Percentiles rank a stretch among this genome's conserved stretches.
These are phyloP conservation scores for Heliconius nattereri DNA, from an alignment of 1,140 invertebrate genomes.

Conservation along the genomic window DNA sequence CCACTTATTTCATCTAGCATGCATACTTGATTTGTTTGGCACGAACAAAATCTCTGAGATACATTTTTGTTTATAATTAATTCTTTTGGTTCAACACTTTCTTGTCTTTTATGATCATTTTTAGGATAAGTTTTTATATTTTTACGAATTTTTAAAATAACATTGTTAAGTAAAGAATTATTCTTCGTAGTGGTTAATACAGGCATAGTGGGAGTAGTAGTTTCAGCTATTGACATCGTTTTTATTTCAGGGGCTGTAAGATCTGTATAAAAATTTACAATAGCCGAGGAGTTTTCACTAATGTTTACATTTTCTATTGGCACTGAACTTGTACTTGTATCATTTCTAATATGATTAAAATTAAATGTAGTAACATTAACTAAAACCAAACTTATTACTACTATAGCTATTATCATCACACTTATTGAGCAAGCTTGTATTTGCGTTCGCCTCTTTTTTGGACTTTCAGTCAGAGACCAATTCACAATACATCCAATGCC, in stretches of 20 bases:
- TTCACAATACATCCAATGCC: slow-evolving; percentile 75
- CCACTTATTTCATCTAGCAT: slow-evolving; percentile 83
- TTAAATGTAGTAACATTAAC: slow-evolving; percentile 72
- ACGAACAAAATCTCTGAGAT: slow-evolving; percentile 72
- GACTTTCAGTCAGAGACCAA: slow-evolving; percentile 70
- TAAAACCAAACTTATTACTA: slow-evolving; percentile 76
- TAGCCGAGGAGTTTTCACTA: slow-evolving; percentile 62
- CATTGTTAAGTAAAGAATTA: slow-evolving; percentile 45
- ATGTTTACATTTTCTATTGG: slow-evolving; percentile 60
- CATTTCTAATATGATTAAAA: slow-evolving; percentile 58
- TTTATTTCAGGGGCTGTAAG: slow-evolving; percentile 38
- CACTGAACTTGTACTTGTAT: slow-evolving; percentile 71
- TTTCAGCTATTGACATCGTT: slow-evolving; percentile 3
- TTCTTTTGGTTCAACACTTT: slow-evolving; percentile 56
- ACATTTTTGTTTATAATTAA: slow-evolving; percentile 61
- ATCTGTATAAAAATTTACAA: slow-evolving; percentile 52
- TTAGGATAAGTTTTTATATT: slow-evolving; percentile 74
- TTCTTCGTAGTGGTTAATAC: slow-evolving; percentile 46
- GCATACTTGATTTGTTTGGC: slow-evolving; percentile 83
- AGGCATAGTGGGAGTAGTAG: slow-evolving; percentile 27
- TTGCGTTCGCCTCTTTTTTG: slow-evolving; percentile 70
- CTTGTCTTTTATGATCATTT: slow-evolving; percentile 49
- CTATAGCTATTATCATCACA: slow-evolving; percentile 75
- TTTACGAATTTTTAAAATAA: slow-evolving; percentile 69
- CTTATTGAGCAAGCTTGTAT: slow-evolving; percentile 78